phyloP scores from a whole-genome alignment of 2,888 invertebrate genomes.

The Drosophila meridionalis region DNA sequence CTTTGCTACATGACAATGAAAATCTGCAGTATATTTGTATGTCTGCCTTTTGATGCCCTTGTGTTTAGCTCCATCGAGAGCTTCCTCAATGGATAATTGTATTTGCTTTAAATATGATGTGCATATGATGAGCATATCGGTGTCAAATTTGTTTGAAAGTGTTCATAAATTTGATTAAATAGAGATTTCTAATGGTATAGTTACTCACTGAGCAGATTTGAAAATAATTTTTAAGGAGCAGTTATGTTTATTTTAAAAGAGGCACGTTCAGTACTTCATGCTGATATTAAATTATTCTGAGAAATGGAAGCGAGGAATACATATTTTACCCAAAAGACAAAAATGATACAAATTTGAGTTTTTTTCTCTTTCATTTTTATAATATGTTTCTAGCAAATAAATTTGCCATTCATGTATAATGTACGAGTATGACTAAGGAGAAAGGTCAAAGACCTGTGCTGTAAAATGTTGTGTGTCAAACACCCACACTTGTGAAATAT shows the following conservation, averaged over 20 bases:
- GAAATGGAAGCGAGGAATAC: too few relatives aligned
- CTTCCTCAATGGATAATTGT: not conserved
- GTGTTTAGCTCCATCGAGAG: not conserved
- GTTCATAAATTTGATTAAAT: too few relatives aligned
- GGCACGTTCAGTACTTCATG: too few relatives aligned
- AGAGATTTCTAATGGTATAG: not conserved
- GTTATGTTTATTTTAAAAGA: too few relatives aligned
- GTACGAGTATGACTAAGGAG: too few relatives aligned
- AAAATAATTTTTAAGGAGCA: too few relatives aligned
- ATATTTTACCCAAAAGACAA: too few relatives aligned
- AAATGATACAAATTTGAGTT: too few relatives aligned
- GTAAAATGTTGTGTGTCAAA: not conserved
- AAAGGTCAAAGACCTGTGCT: not conserved
- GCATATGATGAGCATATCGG: not conserved
- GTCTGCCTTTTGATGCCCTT: conserved; percentile 34
- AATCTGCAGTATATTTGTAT: conserved; percentile 62
- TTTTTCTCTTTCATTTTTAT: too few relatives aligned
- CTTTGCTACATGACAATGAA: conserved; percentile 78
- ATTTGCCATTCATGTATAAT: not conserved
- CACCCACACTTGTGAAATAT: not conserved
- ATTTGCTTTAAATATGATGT: not conserved
- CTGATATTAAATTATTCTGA: too few relatives aligned
- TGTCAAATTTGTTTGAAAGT: not conserved
- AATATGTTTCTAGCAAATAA: too few relatives aligned
- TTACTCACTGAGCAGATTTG: not conserved